These are phyloP conservation scores for Osmoderma eremita DNA, from an alignment of 2,888 invertebrate genomes.

Conservation along the genomic window DNA sequence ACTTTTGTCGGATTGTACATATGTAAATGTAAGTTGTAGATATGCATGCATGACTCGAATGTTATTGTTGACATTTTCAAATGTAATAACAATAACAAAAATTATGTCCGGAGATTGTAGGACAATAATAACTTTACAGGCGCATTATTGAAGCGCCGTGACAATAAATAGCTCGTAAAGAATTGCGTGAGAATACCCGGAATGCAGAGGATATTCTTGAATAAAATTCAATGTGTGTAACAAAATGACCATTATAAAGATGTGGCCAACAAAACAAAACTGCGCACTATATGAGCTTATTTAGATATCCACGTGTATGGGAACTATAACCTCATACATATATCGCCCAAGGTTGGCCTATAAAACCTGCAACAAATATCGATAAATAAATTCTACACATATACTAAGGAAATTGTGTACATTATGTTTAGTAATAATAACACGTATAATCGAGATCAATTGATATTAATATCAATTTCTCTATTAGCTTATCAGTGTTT, in stretches of 20 bases:
- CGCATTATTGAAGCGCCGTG: no score
- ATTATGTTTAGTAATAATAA: neutral
- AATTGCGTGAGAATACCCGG: no score
- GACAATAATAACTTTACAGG: no score
- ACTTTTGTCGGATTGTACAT: no score
- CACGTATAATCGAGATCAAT: neutral
- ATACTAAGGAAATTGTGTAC: constrained; percentile 1
- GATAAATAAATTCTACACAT: constrained; percentile 2
- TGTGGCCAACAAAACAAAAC: neutral
- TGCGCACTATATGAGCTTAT: neutral
- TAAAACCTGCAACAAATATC: neutral
- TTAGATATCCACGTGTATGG: neutral
- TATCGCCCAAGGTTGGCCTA: constrained; percentile 1
- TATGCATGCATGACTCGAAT: no score
- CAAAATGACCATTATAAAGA: neutral
- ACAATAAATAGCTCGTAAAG: no score
- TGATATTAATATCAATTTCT: neutral
- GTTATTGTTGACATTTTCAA: no score
- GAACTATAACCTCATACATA: neutral
- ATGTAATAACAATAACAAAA: no score
- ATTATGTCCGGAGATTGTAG: no score
- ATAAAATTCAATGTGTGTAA: no score
- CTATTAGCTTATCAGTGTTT: neutral
- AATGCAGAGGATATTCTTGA: no score
- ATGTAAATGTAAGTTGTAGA: no score